Evolutionary conservation across 2,113 vertebrate genomes (phyloP).

Genomic region (Brienomyrus brachyistius): DNA sequence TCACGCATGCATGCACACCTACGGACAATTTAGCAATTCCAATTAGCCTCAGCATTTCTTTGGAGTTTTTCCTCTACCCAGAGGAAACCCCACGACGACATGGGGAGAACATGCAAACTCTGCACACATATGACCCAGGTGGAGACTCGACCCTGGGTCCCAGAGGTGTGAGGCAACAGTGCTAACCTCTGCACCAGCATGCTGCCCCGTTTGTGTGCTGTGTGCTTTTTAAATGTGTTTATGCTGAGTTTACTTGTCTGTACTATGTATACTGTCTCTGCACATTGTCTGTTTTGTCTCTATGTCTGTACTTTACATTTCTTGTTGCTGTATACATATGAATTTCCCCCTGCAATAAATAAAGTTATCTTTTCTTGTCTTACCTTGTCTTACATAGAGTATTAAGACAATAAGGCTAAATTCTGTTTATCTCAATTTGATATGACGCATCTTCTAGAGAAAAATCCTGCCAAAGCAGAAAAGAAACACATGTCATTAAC

Average conservation of each 20-base stretch:
- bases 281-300: not conserved
- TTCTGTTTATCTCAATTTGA: not conserved
- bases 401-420: not conserved
- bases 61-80: no score
- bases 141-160: no score
- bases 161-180: no score
- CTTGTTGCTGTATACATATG: not conserved
- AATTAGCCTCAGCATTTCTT: no score
- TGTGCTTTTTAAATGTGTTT: not conserved
- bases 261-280: not conserved
- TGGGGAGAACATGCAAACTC: no score
- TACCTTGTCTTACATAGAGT: not conserved
- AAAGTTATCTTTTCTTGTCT: not conserved
- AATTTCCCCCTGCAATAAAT: not conserved
- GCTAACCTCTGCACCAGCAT: no score
- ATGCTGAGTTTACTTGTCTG: not conserved
- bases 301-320: not conserved
- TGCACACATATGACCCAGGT: no score
- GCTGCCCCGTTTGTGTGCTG: not conserved
- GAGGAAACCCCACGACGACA: no score
- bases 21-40: no score
- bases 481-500: not conserved
- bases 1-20: no score
- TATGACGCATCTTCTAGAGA: not conserved
- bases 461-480: not conserved